A percentile compares a stretch with the other conserved stretches of the same genome.
phyloP scores from a whole-genome alignment of 2,113 vertebrate genomes.

The Tetrao urogallus region DNA sequence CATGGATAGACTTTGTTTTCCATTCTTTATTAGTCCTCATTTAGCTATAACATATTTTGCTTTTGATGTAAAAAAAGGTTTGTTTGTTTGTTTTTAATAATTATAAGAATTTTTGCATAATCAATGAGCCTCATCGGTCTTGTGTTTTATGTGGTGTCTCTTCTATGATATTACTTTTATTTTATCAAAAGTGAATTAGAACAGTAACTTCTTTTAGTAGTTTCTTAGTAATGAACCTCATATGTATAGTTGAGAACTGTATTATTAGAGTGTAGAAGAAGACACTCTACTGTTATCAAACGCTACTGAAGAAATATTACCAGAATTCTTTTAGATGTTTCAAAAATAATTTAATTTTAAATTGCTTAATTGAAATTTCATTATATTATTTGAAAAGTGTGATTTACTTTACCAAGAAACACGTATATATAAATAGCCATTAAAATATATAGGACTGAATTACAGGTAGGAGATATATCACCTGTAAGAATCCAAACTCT shows the following conservation, averaged over 20 bases:
- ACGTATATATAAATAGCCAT: background rate
- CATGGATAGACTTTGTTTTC: too few relatives aligned
- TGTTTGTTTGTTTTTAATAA: too few relatives aligned
- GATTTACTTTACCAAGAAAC: background rate
- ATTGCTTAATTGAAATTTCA: background rate
- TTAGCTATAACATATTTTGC: too few relatives aligned
- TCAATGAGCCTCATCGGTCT: background rate
- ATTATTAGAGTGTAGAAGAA: background rate
- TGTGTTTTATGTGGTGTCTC: background rate
- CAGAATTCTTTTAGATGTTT: background rate
- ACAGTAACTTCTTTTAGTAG: background rate
- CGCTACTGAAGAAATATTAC: background rate
- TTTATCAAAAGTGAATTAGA: background rate
- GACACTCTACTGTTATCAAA: background rate
- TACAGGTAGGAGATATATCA: background rate
- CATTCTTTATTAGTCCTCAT: too few relatives aligned
- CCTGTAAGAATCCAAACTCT: background rate
- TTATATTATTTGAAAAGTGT: background rate
- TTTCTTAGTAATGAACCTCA: background rate
- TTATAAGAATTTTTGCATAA: background rate
- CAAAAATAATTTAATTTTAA: background rate
- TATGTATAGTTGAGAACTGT: background rate
- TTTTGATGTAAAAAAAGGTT: too few relatives aligned
- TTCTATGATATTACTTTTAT: background rate
- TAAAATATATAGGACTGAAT: background rate